Base-by-base conservation (phyloP, 2,888 invertebrate species). In the Chalcis sispes region DNA sequence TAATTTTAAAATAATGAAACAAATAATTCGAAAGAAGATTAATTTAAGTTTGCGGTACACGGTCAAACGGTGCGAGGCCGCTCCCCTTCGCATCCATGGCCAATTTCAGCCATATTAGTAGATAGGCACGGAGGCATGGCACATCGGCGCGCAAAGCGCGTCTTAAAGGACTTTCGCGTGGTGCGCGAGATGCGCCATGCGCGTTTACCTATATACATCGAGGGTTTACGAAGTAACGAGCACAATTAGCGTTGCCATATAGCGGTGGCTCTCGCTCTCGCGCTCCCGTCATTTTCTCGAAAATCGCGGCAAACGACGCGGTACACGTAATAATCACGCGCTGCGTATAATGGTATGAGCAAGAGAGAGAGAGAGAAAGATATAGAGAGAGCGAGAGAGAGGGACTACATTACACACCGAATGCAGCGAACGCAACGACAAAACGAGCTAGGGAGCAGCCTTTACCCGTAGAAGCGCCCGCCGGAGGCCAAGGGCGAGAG, bases 241-340 rank as follows among this genome's bases (percentile, higher is more conserved):
- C 23, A 23, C 48, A 58, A 69, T 58, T 46, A 58, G 52, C 65
- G 27, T 25, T 50, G 48, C 27, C 18, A 46, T 56, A 29, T 56
- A n/a, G 29, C 56, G 56, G 7, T 40, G n/a, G 27, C n/a, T n/a
- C 4, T 40, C 27, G 27, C n/a, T n/a, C 3, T 18, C 40, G 4
- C 25, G 56, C 25, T 56, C 54, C 69, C 69, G 58, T 58, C 29
- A 69, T 69, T 48, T 69, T 69, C 69, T 58, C 46, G 59, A 69
- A 69, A 69, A 46, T 58, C 59, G 15, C 66, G 46, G 67, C 29
- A 25, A 52, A 66, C 18, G 27, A 20, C 56, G 54, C 46, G 13
- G 46, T 7, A 23, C 15, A 50, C 50, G 50, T 62, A 62, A 54
- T 66, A 54, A 52, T 56, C 40, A 7, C 32, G 69, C 59, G 59